Evolutionary conservation across 1,140 invertebrate genomes (phyloP).

Genomic region (Brachionus paranguensis): DNA sequence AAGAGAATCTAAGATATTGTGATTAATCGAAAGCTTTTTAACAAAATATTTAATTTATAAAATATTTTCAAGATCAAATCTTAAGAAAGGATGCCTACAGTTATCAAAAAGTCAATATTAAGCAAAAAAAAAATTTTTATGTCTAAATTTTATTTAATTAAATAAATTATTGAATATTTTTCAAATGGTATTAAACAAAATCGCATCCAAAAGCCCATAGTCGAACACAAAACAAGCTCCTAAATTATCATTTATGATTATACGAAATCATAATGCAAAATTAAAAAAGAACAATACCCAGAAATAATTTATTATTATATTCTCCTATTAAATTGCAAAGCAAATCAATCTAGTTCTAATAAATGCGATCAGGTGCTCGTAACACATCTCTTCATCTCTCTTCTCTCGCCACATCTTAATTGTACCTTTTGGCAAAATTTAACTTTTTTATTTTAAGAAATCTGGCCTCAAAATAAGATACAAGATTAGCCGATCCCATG

Average conservation of each 20-base stretch:
- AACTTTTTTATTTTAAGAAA: background rate
- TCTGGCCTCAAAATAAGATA: background rate
- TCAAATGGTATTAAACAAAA: background rate
- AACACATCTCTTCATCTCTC: background rate
- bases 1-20: too few relatives aligned
- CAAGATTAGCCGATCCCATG: background rate
- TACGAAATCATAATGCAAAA: background rate
- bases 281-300: background rate
- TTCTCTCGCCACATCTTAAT: background rate
- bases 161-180: too few relatives aligned
- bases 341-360: background rate
- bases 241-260: background rate
- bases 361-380: background rate
- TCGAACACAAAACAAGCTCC: background rate
- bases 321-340: background rate
- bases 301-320: background rate
- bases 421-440: background rate
- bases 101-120: too few relatives aligned
- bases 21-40: too few relatives aligned
- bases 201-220: background rate
- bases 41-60: too few relatives aligned
- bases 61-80: too few relatives aligned
- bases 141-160: too few relatives aligned
- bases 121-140: too few relatives aligned
- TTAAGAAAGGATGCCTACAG: too few relatives aligned